These are phyloP conservation scores for Glaucomys volans DNA, from an alignment of 2,113 vertebrate genomes.

Conservation along the genomic window DNA sequence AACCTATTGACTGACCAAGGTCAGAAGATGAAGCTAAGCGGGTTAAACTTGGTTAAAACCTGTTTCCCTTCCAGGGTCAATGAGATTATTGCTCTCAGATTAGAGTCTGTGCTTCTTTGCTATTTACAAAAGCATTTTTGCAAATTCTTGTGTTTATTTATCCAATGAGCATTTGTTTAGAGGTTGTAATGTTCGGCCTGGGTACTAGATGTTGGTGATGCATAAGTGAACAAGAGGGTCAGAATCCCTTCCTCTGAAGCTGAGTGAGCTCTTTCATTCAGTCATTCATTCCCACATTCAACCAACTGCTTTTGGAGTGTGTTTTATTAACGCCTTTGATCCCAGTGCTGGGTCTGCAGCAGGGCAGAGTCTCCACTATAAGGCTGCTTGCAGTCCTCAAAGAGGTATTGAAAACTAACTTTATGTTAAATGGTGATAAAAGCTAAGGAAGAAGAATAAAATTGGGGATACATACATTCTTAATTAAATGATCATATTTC, in stretches of 20 bases:
- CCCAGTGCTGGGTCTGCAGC: accelerated
- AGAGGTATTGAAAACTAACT: background rate
- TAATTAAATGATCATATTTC: background rate
- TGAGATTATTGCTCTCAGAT: background rate
- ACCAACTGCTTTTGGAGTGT: background rate
- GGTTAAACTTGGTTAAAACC: background rate
- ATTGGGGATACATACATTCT: background rate
- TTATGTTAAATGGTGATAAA: background rate
- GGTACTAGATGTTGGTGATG: background rate
- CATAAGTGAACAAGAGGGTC: background rate
- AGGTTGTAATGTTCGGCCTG: background rate
- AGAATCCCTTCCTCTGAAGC: background rate
- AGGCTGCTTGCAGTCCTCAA: background rate
- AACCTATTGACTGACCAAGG: background rate
- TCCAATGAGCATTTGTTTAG: background rate
- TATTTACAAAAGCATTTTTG: background rate
- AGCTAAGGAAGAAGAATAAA: background rate
- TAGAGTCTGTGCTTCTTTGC: background rate
- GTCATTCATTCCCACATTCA: background rate
- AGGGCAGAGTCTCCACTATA: background rate
- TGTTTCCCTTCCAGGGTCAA: background rate
- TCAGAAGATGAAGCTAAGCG: background rate
- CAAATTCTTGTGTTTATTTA: background rate
- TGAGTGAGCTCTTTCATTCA: background rate
- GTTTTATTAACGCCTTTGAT: background rate